Evolutionary conservation across 2,113 vertebrate genomes (phyloP).

Genomic region (Indicator indicator): DNA sequence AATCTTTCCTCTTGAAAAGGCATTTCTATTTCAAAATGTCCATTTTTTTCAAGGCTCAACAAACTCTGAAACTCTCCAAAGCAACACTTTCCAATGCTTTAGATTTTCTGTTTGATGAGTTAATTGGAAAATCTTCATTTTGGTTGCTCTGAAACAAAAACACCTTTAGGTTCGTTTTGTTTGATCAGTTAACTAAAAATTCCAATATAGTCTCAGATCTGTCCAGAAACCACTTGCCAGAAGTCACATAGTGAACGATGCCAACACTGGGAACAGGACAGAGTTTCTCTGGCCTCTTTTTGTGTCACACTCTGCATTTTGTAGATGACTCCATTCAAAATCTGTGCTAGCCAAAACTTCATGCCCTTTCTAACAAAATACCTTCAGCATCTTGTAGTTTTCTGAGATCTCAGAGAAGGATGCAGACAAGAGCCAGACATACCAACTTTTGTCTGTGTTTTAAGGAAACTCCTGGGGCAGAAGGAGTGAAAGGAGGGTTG

Average conservation of each 20-base stretch:
- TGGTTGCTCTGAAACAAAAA: not conserved
- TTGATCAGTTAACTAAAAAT: not conserved
- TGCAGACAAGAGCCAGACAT: not conserved
- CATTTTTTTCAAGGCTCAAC: not conserved
- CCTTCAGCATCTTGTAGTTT: not conserved
- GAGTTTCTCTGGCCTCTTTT: not conserved
- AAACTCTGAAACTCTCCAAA: not conserved
- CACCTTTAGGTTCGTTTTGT: not conserved
- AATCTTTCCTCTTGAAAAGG: not conserved
- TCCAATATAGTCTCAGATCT: not conserved
- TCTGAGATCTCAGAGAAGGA: not conserved
- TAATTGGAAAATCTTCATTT: conserved; percentile 1
- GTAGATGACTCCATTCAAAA: not conserved
- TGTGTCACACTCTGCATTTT: not conserved
- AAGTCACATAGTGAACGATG: not conserved
- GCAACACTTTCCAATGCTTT: not conserved
- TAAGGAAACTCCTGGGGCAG: not conserved
- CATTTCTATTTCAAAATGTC: not conserved
- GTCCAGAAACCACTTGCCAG: not conserved
- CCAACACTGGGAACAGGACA: not conserved
- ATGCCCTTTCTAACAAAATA: not conserved
- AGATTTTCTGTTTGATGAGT: not conserved
- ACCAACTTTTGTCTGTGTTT: not conserved
- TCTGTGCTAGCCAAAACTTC: not conserved
- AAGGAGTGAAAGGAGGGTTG: not conserved